Evolutionary conservation across 2,888 invertebrate genomes (phyloP), one percentile per base, ranked within the genome.

Genomic region (Erynnis tages): DNA sequence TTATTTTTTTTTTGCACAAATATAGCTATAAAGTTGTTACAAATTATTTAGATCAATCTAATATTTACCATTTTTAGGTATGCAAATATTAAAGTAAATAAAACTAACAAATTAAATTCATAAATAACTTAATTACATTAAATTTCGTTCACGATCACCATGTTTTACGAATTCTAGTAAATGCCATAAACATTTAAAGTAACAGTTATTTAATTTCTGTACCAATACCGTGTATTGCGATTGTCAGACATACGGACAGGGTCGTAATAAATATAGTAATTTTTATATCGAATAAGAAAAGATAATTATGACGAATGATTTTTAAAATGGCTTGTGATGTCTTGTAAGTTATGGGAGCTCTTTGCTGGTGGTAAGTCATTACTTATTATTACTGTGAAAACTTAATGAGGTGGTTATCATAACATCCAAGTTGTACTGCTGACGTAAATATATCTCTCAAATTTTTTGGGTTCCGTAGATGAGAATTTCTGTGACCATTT

Each of bases 261-360:
- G 25, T n/a, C n/a, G 17, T 14, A 7, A 47, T 30, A 38, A 47
- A 47, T 38, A 47, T 30, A 47, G 38, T 38, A 47, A 47, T 47
- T 30, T 47, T 47, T 47, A 38, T 38, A 47, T 47, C 47, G 19
- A 29, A 47, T 17, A 19, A n/a, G 29, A 25, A 16, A 38, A 23
- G 47, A 47, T 47, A 47, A 47, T 47, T 47, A 30, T 47, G 38
- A 47, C 47, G 38, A 47, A 38, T 47, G 21, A 29, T 38, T 47
- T 47, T 47, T 43, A 5, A 13, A 29, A 13, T 14, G 1, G 10
- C 23, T 37, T 19, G 10, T 14, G 11, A 38, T 38, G 21, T 38
- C 11, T 11, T 38, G 13, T 8, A 11, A 37, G n/a, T 16, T 8
- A 4, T 17, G 10, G 1, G 11, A n/a, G 11, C 1, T 14, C 16